Percentiles rank a stretch among this genome's conserved stretches.
These are phyloP conservation scores for Halictus quadricinctus DNA, from an alignment of 2,888 invertebrate genomes.

Conservation along the genomic window DNA sequence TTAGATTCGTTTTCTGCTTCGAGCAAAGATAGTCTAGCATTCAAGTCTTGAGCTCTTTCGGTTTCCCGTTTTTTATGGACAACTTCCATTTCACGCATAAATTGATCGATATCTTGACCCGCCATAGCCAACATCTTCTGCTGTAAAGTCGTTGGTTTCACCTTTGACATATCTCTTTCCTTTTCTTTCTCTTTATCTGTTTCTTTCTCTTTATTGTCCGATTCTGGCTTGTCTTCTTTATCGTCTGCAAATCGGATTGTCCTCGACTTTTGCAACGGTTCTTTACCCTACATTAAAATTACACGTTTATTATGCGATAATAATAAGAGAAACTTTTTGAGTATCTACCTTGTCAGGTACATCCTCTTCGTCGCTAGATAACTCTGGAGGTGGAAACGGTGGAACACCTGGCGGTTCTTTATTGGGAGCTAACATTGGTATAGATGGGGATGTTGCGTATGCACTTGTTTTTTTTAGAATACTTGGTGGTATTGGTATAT, in stretches of 20 bases:
- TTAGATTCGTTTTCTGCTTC: slow-evolving; percentile 74
- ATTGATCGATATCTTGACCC: slow-evolving; percentile 95
- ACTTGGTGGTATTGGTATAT: slow-evolving; percentile 85
- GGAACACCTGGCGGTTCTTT: slow-evolving; percentile 94
- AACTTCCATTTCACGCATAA: slow-evolving; percentile 96
- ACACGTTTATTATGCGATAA: slow-evolving; percentile 32
- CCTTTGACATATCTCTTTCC: slow-evolving; percentile 80
- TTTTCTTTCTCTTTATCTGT: slow-evolving; percentile 78
- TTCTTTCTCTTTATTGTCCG: slow-evolving; percentile 81
- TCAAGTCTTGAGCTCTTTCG: slow-evolving; percentile 86
- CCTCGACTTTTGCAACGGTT: slow-evolving; percentile 82
- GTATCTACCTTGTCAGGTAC: slow-evolving; percentile 71
- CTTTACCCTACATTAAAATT: slow-evolving; percentile 75
- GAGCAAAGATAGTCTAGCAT: slow-evolving; percentile 83
- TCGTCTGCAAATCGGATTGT: slow-evolving; percentile 87
- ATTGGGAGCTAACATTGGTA: slow-evolving; percentile 78
- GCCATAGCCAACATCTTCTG: slow-evolving; percentile 94
- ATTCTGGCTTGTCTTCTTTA: slow-evolving; percentile 84
- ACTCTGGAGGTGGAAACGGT: slow-evolving; percentile 91
- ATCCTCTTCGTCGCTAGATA: slow-evolving; percentile 86
- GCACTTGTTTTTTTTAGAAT: slow-evolving; percentile 90
- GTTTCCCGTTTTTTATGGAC: slow-evolving; percentile 90
- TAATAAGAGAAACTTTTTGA: slow-evolving; percentile 4
- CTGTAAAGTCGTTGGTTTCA: slow-evolving; percentile 90
- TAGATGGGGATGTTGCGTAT: slow-evolving; percentile 79